Percentiles rank a stretch among this genome's conserved stretches.
Conservation (phyloP, 2,113 vertebrate genomes). For the Myrmecobius fasciatus region DNA sequence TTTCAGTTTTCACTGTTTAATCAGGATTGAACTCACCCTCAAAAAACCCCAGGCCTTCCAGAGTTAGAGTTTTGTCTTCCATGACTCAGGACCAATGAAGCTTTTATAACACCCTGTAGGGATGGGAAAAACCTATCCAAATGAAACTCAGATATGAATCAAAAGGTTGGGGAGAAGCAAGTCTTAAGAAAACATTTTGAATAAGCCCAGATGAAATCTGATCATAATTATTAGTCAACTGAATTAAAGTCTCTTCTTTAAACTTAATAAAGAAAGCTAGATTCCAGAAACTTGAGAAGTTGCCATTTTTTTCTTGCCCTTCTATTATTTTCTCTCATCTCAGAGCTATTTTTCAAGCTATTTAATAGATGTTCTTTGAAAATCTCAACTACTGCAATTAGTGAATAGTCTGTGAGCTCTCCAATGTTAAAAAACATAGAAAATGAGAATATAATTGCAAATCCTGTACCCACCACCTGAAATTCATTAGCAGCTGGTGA, state of each 20-base stretch:
- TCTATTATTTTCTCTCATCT: constrained; percentile 60
- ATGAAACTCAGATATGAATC: not conserved
- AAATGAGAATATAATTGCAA: constrained; percentile 68
- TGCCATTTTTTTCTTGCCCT: constrained; percentile 45
- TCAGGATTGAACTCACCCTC: not conserved
- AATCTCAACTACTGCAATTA: constrained; percentile 47
- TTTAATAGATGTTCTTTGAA: constrained; percentile 66
- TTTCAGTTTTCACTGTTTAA: not conserved
- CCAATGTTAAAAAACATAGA: constrained; percentile 60
- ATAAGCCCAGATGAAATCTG: not conserved
- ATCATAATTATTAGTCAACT: not conserved
- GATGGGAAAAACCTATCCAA: not conserved
- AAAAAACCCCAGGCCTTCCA: not conserved
- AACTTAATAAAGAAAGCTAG: constrained; percentile 46
- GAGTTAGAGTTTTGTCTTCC: not conserved
- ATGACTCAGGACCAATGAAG: not conserved
- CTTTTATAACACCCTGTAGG: not conserved
- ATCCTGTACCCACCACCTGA: constrained; percentile 77
- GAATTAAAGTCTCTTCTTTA: constrained; percentile 49
- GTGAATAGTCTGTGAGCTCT: constrained; percentile 71
- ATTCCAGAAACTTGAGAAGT: constrained; percentile 46
- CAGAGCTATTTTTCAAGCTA: constrained; percentile 59
- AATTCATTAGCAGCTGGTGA: constrained; percentile 73
- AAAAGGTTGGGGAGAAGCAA: not conserved
- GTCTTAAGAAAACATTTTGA: not conserved